A percentile compares a stretch with the other conserved stretches of the same genome.
Evolutionary conservation across 2,797 vertebrate species (phyloP).

Genomic region (Macropus fuliginosus): DNA sequence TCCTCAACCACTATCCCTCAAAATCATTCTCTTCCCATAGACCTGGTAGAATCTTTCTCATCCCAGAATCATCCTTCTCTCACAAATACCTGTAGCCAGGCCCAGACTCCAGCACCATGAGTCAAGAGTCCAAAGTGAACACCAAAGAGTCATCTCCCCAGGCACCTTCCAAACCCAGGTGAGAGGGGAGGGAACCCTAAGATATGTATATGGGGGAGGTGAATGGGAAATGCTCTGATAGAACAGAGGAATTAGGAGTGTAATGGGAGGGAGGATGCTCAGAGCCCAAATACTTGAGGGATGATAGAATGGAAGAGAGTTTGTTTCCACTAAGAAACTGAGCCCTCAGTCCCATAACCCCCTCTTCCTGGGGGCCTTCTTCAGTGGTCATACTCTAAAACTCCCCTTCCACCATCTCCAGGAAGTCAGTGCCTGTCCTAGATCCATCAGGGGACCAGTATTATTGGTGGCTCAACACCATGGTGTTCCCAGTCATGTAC

Average conservation of each 20-base stretch:
- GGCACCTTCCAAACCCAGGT: constrained; percentile 63
- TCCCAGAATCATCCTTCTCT: background rate
- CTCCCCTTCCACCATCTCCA: constrained; percentile 27
- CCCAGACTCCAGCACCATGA: constrained; percentile 63
- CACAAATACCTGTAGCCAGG: background rate
- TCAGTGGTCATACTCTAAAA: background rate
- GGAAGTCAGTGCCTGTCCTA: constrained; percentile 78
- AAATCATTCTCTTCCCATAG: background rate
- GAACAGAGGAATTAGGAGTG: background rate
- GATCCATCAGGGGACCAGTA: constrained; percentile 92
- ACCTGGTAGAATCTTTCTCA: background rate
- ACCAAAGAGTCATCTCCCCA: constrained; percentile 65
- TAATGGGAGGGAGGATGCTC: background rate
- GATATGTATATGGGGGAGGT: background rate
- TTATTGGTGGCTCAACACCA: constrained; percentile 91
- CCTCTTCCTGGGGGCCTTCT: background rate
- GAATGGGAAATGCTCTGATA: background rate
- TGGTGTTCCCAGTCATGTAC: constrained; percentile 92
- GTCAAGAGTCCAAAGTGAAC: constrained; percentile 73
- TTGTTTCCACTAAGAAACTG: background rate
- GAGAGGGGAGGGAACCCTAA: background rate
- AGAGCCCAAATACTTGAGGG: background rate
- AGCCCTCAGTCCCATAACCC: background rate
- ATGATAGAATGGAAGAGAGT: background rate
- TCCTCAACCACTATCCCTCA: background rate